Base-by-base conservation (phyloP, 2,113 vertebrate species). In the Leptocoma aspasia region DNA sequence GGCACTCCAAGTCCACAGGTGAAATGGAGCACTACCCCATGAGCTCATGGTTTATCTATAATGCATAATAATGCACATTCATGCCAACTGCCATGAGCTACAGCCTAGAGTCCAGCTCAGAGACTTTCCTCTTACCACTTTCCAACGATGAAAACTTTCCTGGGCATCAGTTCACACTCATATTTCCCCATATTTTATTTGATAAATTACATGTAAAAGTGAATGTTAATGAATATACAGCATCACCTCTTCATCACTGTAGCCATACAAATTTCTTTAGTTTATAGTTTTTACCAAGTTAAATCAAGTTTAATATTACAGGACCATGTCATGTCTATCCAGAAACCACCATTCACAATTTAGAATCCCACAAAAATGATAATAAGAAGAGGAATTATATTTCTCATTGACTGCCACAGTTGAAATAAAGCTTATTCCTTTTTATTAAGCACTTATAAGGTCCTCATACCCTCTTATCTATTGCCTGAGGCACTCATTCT, bases 321-420 rank as follows among this genome's bases (percentile, higher is more conserved):
- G 42, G 21, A 92, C 80, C 42, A 35, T 85, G 75, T 76, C 84
- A 80, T 61, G 81, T 82, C 87, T 94, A 92, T 90, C 21, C 73
- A 82, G 73, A 80, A 76, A 80, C 15, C 50, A 79, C n/a, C 70
- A 79, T 61, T 79, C 81, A 87, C 80, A 76, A 93, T 91, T 95
- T 90, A 94, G 63, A 89, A 39, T 17, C 16, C 54, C 66, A 95
- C 90, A 92, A 95, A 94, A 85, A 95, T 91, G 66, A 82, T 79
- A 95, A 84, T 81, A 89, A 81, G 45, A 70, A 24, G 9, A 92
- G 8, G 61, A 94, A 94, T 91, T 63, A 54, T 76, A 76, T 91
- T 94, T 92, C 41, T 91, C 23, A 53, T 60, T 85, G 73, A 84
- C 44, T 87, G 41, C 18, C 70, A 69, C 26, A 52, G 86, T 45